phyloP scores from a whole-genome alignment of 2,888 invertebrate species.

The Nebria brevicollis region DNA sequence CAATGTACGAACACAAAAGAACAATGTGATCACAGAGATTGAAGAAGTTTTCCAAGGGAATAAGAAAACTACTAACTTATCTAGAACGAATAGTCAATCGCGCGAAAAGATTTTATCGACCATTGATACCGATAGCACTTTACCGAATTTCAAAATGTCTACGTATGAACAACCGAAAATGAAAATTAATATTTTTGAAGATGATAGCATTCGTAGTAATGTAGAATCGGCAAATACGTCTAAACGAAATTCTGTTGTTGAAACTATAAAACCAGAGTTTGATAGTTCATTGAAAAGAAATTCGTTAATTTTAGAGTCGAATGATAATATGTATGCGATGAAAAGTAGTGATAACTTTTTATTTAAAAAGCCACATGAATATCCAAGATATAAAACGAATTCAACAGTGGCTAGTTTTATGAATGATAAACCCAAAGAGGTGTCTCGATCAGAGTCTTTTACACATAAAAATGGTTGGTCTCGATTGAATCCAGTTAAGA shows the following conservation, averaged over 20 bases:
- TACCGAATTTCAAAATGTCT: slow-evolving; percentile 63
- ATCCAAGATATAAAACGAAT: slow-evolving; percentile 28
- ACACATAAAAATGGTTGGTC: slow-evolving; percentile 53
- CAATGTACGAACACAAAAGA: slow-evolving; percentile 37
- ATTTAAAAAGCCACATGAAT: slow-evolving; percentile 54
- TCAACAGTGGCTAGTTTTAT: slow-evolving; percentile 17
- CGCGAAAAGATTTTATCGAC: slow-evolving; percentile 35
- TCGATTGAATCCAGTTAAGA: slow-evolving; percentile 59
- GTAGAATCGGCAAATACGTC: slow-evolving; percentile 49
- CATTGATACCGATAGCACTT: slow-evolving; percentile 48
- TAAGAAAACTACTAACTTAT: slow-evolving; percentile 39
- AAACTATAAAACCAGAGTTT: slow-evolving; percentile 33
- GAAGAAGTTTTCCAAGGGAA: slow-evolving; percentile 52
- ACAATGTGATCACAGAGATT: slow-evolving; percentile 52
- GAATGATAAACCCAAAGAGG: slow-evolving; percentile 36
- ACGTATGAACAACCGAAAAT: slow-evolving; percentile 61
- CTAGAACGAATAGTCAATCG: slow-evolving; percentile 35
- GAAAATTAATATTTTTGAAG: slow-evolving; percentile 62
- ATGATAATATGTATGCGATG: slow-evolving; percentile 55
- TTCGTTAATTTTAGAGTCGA: slow-evolving; percentile 53
- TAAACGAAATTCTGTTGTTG: slow-evolving; percentile 50
- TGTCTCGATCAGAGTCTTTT: slow-evolving; percentile 58
- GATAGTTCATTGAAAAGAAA: slow-evolving; percentile 28
- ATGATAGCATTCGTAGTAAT: slow-evolving; percentile 61
- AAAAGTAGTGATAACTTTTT: slow-evolving; percentile 53